Conservation (phyloP, 1,140 invertebrate species). For the Pogonomyrmex barbatus region DNA sequence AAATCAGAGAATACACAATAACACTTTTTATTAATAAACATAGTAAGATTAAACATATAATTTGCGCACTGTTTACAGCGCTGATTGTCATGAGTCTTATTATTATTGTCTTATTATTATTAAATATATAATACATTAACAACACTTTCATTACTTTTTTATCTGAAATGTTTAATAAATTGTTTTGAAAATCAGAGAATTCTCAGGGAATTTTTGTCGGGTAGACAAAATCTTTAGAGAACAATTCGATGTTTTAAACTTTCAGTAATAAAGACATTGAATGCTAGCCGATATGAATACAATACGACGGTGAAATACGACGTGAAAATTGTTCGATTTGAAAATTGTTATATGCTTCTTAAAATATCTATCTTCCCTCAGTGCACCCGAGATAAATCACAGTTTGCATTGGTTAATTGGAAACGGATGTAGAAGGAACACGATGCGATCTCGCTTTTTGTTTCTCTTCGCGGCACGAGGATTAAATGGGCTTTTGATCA, state of each 20-base stretch:
- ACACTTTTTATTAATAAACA: too few species aligned
- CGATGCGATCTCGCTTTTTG: slow-evolving; percentile 58
- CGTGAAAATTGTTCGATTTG: slow-evolving; percentile 19
- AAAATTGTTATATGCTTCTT: slow-evolving; percentile 67
- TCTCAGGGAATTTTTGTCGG: too few species aligned
- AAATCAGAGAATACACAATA: too few species aligned
- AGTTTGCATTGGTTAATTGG: slow-evolving; percentile 74
- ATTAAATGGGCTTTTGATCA: slow-evolving; percentile 70
- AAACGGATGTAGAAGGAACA: slow-evolving; percentile 61
- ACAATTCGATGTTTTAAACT: not conserved
- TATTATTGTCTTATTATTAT: too few species aligned
- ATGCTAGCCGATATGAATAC: not conserved
- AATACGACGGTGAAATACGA: not conserved
- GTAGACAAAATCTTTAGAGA: not conserved
- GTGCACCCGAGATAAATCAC: slow-evolving; percentile 59
- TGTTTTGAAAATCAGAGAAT: too few species aligned
- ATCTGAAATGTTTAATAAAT: too few species aligned
- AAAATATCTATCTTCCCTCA: slow-evolving; percentile 13
- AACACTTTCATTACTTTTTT: too few species aligned
- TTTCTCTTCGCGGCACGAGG: slow-evolving; percentile 62
- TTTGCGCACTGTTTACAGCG: too few species aligned
- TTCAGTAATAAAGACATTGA: not conserved
- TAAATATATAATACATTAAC: too few species aligned
- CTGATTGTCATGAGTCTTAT: too few species aligned
- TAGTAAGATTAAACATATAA: too few species aligned